Percentiles rank a stretch among this genome's conserved stretches.
Conservation (phyloP, 2,888 invertebrate genomes). For the Agrotis clavis region DNA sequence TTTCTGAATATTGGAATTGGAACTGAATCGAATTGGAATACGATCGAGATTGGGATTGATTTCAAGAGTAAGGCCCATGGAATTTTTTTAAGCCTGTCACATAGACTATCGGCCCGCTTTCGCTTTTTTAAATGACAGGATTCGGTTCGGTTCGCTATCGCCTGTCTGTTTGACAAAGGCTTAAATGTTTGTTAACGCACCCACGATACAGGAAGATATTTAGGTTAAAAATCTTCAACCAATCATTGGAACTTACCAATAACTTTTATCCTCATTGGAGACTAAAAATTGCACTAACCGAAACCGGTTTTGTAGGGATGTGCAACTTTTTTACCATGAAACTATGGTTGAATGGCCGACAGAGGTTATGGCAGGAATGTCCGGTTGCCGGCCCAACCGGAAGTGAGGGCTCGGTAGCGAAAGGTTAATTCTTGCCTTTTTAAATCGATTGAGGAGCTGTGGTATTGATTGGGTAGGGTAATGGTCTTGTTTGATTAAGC, state of each 20-base stretch:
- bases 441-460: slow-evolving; percentile 1
- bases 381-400: slow-evolving; percentile 67
- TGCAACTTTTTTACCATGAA: slow-evolving; percentile 50
- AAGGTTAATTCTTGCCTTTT: slow-evolving; percentile 65
- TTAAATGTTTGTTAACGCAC: no score
- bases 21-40: no score
- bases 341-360: slow-evolving; percentile 56
- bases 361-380: slow-evolving; percentile 75
- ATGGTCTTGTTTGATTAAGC: background rate
- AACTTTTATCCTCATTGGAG: slow-evolving; percentile 30
- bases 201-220: no score
- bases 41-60: no score
- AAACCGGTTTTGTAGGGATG: slow-evolving; percentile 51
- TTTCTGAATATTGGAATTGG: no score
- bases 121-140: no score
- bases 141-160: no score
- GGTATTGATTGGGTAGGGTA: background rate
- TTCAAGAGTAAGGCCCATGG: no score
- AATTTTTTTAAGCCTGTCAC: no score
- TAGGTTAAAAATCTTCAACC: no score
- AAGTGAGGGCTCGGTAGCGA: slow-evolving; percentile 57
- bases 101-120: no score
- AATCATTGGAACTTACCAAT: slow-evolving; percentile 19
- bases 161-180: no score
- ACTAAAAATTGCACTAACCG: slow-evolving; percentile 48